Conservation (phyloP, 2,113 vertebrate species). For the Apeltes quadracus region DNA sequence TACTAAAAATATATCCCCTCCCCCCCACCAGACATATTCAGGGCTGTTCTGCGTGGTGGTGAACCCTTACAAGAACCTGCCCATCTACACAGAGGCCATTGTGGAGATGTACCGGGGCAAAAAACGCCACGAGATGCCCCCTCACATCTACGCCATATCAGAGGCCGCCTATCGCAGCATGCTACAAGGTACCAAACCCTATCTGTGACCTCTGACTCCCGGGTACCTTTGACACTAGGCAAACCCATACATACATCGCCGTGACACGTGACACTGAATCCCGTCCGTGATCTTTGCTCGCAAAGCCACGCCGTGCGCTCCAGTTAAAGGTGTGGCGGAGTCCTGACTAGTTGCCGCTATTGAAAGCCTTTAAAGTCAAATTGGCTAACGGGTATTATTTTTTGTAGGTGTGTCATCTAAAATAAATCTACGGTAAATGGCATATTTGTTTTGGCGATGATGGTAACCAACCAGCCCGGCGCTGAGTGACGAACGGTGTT, state of each 20-base stretch:
- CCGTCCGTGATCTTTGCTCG: slow-evolving; percentile 56
- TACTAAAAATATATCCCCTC: no score
- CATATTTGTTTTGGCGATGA: slow-evolving; percentile 16
- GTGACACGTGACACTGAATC: slow-evolving; percentile 11
- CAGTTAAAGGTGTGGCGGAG: slow-evolving; percentile 41
- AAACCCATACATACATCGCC: background rate
- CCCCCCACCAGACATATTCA: slow-evolving; percentile 87
- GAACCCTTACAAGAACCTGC: slow-evolving; percentile 93
- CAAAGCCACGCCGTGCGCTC: background rate
- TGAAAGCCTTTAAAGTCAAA: slow-evolving; percentile 43
- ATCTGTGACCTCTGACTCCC: slow-evolving; percentile 33
- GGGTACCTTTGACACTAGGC: slow-evolving; percentile 10
- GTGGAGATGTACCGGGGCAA: slow-evolving; percentile 94
- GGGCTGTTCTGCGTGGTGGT: slow-evolving; percentile 94
- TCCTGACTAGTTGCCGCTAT: slow-evolving; percentile 28
- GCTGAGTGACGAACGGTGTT: slow-evolving; percentile 13
- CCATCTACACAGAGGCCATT: slow-evolving; percentile 92
- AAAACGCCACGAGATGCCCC: slow-evolving; percentile 92
- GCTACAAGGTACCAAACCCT: slow-evolving; percentile 86
- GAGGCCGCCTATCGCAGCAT: slow-evolving; percentile 93
- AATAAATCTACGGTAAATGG: background rate
- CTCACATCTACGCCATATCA: slow-evolving; percentile 92
- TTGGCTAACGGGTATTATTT: slow-evolving; percentile 14
- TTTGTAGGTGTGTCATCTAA: slow-evolving; percentile 16
- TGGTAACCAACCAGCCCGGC: slow-evolving; percentile 8